phyloP scores from a whole-genome alignment of 2,888 invertebrate genomes.

The Apotomis capreana region DNA sequence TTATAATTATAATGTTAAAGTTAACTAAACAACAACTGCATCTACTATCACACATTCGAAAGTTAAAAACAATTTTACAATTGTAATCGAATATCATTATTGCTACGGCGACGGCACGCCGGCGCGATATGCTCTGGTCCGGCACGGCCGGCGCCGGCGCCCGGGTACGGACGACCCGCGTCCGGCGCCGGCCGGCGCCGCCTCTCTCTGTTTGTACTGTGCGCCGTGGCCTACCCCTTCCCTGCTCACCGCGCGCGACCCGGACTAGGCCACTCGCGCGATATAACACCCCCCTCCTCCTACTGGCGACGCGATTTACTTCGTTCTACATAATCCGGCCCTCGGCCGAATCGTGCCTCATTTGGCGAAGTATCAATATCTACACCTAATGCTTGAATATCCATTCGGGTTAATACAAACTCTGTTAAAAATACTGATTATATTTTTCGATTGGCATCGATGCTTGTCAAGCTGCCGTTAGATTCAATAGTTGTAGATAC shows the following conservation, averaged over 20 bases:
- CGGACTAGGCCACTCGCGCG: slow-evolving; percentile 25
- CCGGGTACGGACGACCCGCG: slow-evolving; percentile 28
- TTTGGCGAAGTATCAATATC: slow-evolving; percentile 38
- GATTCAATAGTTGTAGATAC: slow-evolving; percentile 23
- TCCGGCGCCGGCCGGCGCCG: slow-evolving; percentile 37
- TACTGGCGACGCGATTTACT: slow-evolving; percentile 14
- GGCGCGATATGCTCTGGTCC: slow-evolving; percentile 65
- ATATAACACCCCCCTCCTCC: slow-evolving; percentile 13
- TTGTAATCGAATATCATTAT: slow-evolving; percentile 81
- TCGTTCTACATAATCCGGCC: slow-evolving; percentile 29
- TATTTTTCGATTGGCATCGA: slow-evolving; percentile 33
- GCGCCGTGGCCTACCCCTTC: slow-evolving; percentile 34
- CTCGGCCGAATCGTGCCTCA: slow-evolving; percentile 29
- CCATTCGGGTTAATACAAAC: slow-evolving; percentile 42
- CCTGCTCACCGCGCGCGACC: slow-evolving; percentile 11
- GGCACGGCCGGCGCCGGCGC: slow-evolving; percentile 44
- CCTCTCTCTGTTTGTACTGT: slow-evolving; percentile 34
- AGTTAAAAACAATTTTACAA: slow-evolving; percentile 83
- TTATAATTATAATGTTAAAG: slow-evolving; percentile 72
- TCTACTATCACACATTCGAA: slow-evolving; percentile 85
- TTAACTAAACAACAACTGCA: slow-evolving; percentile 84
- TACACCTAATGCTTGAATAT: slow-evolving; percentile 34
- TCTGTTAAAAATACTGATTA: slow-evolving; percentile 54
- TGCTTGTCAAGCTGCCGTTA: slow-evolving; percentile 42
- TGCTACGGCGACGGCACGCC: slow-evolving; percentile 76